Percentiles rank a stretch among this genome's conserved stretches.
Evolutionary conservation across 2,888 invertebrate genomes (phyloP).

Genomic region (Andrena praecox): DNA sequence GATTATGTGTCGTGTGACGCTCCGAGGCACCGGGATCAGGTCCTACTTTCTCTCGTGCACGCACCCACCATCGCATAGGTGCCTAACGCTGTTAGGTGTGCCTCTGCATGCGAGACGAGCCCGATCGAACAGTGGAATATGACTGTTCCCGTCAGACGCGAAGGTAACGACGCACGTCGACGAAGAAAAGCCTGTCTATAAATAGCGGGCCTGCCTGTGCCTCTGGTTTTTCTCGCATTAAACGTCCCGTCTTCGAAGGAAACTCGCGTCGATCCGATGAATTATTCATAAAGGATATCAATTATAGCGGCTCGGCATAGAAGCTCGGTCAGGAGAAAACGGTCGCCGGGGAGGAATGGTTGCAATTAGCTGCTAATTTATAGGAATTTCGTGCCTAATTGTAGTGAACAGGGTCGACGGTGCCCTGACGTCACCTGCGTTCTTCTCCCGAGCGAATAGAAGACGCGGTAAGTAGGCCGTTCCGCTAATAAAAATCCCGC

Average conservation of each 20-base stretch:
- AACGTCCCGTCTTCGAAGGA: slow-evolving; percentile 26
- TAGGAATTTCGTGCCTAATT: slow-evolving; percentile 40
- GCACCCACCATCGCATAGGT: slow-evolving; percentile 43
- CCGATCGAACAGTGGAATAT: slow-evolving; percentile 57
- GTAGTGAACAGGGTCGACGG: neutral
- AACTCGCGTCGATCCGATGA: slow-evolving; percentile 33
- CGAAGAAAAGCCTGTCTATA: slow-evolving; percentile 53
- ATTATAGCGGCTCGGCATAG: slow-evolving; percentile 32
- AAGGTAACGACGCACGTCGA: slow-evolving; percentile 18
- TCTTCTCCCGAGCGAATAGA: neutral
- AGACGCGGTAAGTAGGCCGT: slow-evolving; percentile 29
- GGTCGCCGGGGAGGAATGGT: neutral
- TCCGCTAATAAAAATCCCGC: neutral
- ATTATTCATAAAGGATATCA: slow-evolving; percentile 62
- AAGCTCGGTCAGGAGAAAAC: slow-evolving; percentile 14
- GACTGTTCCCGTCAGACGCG: slow-evolving; percentile 23
- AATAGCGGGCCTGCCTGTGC: slow-evolving; percentile 29
- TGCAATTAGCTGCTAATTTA: slow-evolving; percentile 38
- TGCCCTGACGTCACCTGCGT: slow-evolving; percentile 23
- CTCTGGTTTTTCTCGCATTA: slow-evolving; percentile 23
- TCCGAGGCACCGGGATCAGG: slow-evolving; percentile 49
- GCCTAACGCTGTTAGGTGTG: slow-evolving; percentile 61
- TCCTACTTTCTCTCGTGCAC: slow-evolving; percentile 72
- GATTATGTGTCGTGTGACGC: slow-evolving; percentile 60
- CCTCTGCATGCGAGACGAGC: slow-evolving; percentile 62